Evolutionary conservation across 1,140 invertebrate genomes (phyloP), one percentile per base, ranked within the genome.

Genomic region (Helicoverpa zea): DNA sequence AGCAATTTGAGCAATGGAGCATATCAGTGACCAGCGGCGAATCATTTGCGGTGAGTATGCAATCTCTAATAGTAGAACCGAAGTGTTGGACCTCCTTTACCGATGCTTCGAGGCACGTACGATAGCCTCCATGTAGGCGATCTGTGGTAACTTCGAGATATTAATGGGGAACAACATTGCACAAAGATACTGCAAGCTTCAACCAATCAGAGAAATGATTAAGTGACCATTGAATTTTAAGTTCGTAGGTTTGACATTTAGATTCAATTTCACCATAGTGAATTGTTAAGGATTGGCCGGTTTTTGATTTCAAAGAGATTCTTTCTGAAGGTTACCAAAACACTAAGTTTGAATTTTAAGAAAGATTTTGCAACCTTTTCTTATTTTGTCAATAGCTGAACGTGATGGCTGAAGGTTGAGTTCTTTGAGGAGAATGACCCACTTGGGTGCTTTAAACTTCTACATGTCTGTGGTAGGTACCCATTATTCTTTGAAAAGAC

Each of bases 1-100:
- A 49, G 64, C 64, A 68, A 68, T 68, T 66, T 66, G 43, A 66
- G 63, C 63, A 35, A 49, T 66, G 35, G 64, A 68, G 64, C 43
- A 43, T 10, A 49, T 47, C 64, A 43, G 63, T 29, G 12, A 43
- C 5, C 9, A 9, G 5, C 35, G 23, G 43, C 43, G 43, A 18
- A 49, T 66, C 63, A 66, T 66, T 66, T 66, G 63, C 63, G 63
- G 63, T 66, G 43, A 14, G 30, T 66, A 49, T 49, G 63, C 43
- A 66, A 66, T 66, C 23, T 49, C 63, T 66, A 49, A 49, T 66
- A 35, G 13, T 16, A 9, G n/a, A 14, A 49, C 43, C 64, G 49
- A 68, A 49, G 49, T 68, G 64, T 11, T 12, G 64, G 43, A 49
- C 64, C 64, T 51, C 16, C 35, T 49, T 68, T 49, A n/a, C 9